A percentile compares a stretch with the other conserved stretches of the same genome.
These are phyloP conservation scores for Eidolon dupreanum DNA, from an alignment of 2,797 vertebrate species.

Conservation along the genomic window DNA sequence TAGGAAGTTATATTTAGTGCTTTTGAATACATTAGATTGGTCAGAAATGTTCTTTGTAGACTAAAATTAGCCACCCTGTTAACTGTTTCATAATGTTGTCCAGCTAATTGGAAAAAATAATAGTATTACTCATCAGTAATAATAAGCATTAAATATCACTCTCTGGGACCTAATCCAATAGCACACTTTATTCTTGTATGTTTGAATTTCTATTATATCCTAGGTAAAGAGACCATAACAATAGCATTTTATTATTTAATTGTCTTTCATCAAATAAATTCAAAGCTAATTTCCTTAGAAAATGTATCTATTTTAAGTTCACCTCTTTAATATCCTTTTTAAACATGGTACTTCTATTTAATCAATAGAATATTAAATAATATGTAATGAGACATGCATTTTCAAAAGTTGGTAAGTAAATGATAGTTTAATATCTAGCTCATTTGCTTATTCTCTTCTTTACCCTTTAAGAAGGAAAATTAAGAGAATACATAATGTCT, in stretches of 20 bases:
- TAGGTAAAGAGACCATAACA: background rate
- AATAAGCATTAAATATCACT: conserved; percentile 40
- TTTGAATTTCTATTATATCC: conserved; percentile 29
- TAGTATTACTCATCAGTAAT: conserved; percentile 31
- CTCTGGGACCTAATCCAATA: conserved; percentile 36
- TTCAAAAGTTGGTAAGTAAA: background rate
- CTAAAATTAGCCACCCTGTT: conserved; percentile 34
- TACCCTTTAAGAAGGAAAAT: background rate
- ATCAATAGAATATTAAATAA: conserved; percentile 40
- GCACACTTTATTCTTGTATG: background rate
- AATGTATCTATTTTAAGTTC: background rate
- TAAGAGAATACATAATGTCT: background rate
- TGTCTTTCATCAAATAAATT: conserved; percentile 25
- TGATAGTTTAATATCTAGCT: background rate
- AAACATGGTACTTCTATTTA: background rate
- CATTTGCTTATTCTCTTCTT: background rate
- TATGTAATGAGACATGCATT: background rate
- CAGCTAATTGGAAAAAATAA: conserved; percentile 39
- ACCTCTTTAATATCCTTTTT: background rate
- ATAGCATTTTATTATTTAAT: conserved; percentile 14
- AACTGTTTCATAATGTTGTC: conserved; percentile 32
- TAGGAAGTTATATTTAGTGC: conserved; percentile 56
- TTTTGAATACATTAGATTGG: conserved; percentile 26
- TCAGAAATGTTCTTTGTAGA: conserved; percentile 32
- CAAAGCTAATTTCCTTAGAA: conserved; percentile 19